These are phyloP conservation scores for Sparidentex hasta DNA, from an alignment of 2,797 vertebrate genomes.

Conservation along the genomic window DNA sequence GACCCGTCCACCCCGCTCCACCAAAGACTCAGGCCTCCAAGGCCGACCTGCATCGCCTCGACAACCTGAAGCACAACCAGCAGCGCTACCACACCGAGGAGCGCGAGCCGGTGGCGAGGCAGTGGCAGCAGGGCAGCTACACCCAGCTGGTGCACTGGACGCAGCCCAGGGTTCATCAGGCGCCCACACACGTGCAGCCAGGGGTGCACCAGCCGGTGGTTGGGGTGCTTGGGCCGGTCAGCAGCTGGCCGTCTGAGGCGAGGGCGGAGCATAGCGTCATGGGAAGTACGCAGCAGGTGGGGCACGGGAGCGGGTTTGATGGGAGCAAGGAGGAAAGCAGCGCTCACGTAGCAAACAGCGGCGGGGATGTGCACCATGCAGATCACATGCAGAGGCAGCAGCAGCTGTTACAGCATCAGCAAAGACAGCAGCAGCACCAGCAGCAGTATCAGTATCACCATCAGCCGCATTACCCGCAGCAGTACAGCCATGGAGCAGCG, in stretches of 20 bases:
- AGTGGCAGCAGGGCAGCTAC: slow-evolving; percentile 79
- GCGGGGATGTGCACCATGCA: slow-evolving; percentile 37
- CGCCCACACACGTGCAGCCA: slow-evolving; percentile 46
- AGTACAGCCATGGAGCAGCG: slow-evolving; percentile 19
- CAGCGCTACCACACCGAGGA: slow-evolving; percentile 69
- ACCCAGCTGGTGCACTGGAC: slow-evolving; percentile 77
- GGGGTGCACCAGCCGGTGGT: slow-evolving; percentile 22
- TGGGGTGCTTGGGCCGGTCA: slow-evolving; percentile 8
- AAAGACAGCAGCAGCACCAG: slow-evolving; percentile 39
- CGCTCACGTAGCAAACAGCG: slow-evolving; percentile 21
- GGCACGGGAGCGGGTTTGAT: slow-evolving; percentile 68
- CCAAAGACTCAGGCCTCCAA: slow-evolving; percentile 77
- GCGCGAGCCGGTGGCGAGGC: slow-evolving; percentile 67
- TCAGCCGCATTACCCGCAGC: slow-evolving; percentile 51
- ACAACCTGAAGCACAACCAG: slow-evolving; percentile 85
- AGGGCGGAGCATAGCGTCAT: slow-evolving; percentile 56
- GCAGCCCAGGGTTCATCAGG: slow-evolving; percentile 62
- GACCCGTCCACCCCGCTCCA: slow-evolving; percentile 49
- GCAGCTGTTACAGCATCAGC: slow-evolving; percentile 59
- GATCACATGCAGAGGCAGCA: slow-evolving; percentile 66
- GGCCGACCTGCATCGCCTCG: slow-evolving; percentile 83
- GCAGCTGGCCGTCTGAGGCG: slow-evolving; percentile 62
- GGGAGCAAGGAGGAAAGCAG: slow-evolving; percentile 63
- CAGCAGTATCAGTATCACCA: slow-evolving; percentile 35
- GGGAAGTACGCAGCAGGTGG: slow-evolving; percentile 47